Evolutionary conservation across 2,113 vertebrate genomes (phyloP).

Genomic region (Chaetorhynchus papuensis): DNA sequence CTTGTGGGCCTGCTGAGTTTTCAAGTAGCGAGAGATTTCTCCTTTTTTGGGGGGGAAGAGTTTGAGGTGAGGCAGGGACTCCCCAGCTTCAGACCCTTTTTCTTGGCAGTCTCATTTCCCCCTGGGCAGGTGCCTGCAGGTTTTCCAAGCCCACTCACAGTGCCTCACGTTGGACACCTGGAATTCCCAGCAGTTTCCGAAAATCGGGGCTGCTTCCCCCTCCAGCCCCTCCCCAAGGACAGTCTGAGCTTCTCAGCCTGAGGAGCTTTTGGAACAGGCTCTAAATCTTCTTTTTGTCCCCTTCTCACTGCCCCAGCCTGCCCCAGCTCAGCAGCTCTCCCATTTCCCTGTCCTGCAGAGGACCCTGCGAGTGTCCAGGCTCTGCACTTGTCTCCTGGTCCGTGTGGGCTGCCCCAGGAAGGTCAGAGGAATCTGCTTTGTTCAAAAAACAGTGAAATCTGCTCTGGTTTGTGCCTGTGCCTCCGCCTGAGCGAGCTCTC

Average conservation of each 20-base stretch:
- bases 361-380: background rate
- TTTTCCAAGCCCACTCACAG: background rate
- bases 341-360: background rate
- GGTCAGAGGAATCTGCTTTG: background rate
- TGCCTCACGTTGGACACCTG: background rate
- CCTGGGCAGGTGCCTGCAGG: background rate
- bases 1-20: background rate
- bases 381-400: background rate
- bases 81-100: background rate
- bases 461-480: rapidly evolving
- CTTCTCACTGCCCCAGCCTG: background rate
- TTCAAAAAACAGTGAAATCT: background rate
- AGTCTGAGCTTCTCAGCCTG: background rate
- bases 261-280: background rate
- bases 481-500: background rate
- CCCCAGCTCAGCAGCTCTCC: background rate
- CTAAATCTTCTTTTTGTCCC: background rate
- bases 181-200: background rate
- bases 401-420: background rate
- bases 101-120: background rate
- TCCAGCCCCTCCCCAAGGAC: background rate
- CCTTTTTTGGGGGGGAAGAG: background rate
- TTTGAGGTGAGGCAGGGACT: background rate
- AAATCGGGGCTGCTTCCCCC: background rate
- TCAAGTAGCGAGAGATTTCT: background rate